Base-by-base conservation (phyloP, 2,888 invertebrate species). In the Hyles lineata region DNA sequence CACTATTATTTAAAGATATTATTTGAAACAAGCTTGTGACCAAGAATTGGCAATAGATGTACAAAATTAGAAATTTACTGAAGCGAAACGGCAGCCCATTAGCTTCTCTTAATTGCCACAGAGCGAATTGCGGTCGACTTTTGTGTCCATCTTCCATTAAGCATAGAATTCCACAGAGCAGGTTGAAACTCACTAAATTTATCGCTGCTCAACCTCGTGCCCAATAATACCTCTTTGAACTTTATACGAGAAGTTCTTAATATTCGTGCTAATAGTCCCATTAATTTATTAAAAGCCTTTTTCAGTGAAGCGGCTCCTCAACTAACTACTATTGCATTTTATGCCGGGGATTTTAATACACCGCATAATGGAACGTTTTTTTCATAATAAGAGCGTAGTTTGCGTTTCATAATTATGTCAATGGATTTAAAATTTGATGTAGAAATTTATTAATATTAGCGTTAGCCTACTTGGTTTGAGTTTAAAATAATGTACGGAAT, bases 161-260 rank as follows among this genome's bases (percentile, higher is more conserved):
- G 43, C 8, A 23, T 50, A 50, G 9, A n/a, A 55, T 55, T 55
- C 17, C n/a, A 55, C 25, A 60, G 25, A 25, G 25, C 25, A 60
- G 23, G 17, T 55, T 55, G 55, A 7, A 55, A 43, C 43, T 43
- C 43, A 43, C 43, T 43, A 55, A 55, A 55, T 55, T 5, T 55
- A 55, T n/a, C 55, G 55, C 52, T 52, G 52, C 55, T n/a, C n/a
- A 23, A 67, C 23, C 23, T 23, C 9, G 15, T 7, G 35, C 29
- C 9, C 32, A 50, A 67, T 23, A 50, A 67, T 23, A 50, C 43
- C 15, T 50, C 17, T 23, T 63, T 67, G 6, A 43, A 17, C 50
- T 23, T 67, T 67, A 67, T 50, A 17, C 23, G 67, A 25, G 67
- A 67, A 67, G 15, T 67, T 67, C 17, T 50, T 67, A 23, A 50